These are phyloP conservation scores for Bedellia somnulentella DNA, from an alignment of 2,888 invertebrate species.

Conservation along the genomic window DNA sequence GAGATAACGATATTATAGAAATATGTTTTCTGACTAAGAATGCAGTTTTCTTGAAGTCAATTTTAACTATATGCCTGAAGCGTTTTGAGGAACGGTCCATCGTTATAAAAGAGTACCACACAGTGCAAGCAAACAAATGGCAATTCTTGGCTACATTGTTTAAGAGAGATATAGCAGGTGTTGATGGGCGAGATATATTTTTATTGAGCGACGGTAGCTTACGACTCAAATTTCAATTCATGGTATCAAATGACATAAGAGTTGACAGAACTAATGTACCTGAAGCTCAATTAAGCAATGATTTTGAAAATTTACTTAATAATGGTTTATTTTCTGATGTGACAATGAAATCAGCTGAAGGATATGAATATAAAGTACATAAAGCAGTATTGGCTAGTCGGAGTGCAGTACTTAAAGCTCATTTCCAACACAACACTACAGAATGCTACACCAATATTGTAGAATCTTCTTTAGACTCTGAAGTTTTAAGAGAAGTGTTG, in stretches of 20 bases:
- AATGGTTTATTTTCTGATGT: slow-evolving; percentile 43
- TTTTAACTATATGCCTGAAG: slow-evolving; percentile 38
- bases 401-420: slow-evolving; percentile 43
- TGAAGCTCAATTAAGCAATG: slow-evolving; percentile 34
- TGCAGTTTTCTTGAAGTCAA: slow-evolving; percentile 38
- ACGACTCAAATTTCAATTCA: slow-evolving; percentile 40
- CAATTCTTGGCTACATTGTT: slow-evolving; percentile 42
- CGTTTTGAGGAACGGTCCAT: slow-evolving; percentile 44
- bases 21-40: slow-evolving; percentile 38
- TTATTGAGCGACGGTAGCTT: slow-evolving; percentile 40
- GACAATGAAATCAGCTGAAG: slow-evolving; percentile 38
- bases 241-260: slow-evolving; percentile 42
- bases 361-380: slow-evolving; percentile 37
- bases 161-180: slow-evolving; percentile 34
- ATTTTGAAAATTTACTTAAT: slow-evolving; percentile 38
- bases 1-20: slow-evolving; percentile 41
- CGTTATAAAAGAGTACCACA: slow-evolving; percentile 41
- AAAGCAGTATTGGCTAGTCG: slow-evolving; percentile 44
- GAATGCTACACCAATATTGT: slow-evolving; percentile 40
- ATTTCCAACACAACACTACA: slow-evolving; percentile 46
- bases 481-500: slow-evolving; percentile 36
- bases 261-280: slow-evolving; percentile 27
- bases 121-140: slow-evolving; percentile 45
- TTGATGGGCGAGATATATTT: slow-evolving; percentile 31
- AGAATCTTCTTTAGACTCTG: slow-evolving; percentile 37